Evolutionary conservation across 2,888 invertebrate species (phyloP).

Genomic region (Leucania comma): DNA sequence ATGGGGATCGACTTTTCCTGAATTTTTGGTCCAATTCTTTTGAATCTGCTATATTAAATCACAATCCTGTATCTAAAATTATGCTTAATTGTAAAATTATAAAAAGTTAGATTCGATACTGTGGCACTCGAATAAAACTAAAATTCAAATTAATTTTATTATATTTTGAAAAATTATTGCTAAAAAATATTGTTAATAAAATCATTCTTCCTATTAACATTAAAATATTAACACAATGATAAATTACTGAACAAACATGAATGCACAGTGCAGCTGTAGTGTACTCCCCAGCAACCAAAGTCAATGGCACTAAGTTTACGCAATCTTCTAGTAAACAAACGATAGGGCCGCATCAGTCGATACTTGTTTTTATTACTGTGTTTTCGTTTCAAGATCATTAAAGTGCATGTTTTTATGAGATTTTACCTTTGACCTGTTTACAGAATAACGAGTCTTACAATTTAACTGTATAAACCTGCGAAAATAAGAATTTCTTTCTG

Average conservation of each 20-base stretch:
- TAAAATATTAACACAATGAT: no score
- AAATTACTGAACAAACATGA: no score
- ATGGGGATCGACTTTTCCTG: conserved; percentile 18
- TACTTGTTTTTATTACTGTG: conserved; percentile 55
- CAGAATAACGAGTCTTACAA: background rate
- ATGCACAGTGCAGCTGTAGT: background rate
- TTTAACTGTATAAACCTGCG: background rate
- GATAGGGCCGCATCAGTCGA: conserved; percentile 36
- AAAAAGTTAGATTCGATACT: background rate
- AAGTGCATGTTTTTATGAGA: conserved; percentile 29
- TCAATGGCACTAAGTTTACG: conserved; percentile 50
- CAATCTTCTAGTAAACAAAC: conserved; percentile 55
- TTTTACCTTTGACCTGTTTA: conserved; percentile 21
- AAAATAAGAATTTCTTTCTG: background rate
- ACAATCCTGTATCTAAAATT: background rate
- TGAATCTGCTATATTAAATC: background rate
- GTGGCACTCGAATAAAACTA: background rate
- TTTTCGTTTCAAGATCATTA: conserved; percentile 44
- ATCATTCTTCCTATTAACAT: no score
- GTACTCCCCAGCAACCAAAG: conserved; percentile 37
- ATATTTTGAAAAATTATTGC: no score
- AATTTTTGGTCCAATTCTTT: background rate
- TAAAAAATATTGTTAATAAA: no score
- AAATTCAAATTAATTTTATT: no score
- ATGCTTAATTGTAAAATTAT: background rate